These are phyloP conservation scores for Lophius piscatorius DNA, from an alignment of 2,113 vertebrate genomes.

Conservation along the genomic window DNA sequence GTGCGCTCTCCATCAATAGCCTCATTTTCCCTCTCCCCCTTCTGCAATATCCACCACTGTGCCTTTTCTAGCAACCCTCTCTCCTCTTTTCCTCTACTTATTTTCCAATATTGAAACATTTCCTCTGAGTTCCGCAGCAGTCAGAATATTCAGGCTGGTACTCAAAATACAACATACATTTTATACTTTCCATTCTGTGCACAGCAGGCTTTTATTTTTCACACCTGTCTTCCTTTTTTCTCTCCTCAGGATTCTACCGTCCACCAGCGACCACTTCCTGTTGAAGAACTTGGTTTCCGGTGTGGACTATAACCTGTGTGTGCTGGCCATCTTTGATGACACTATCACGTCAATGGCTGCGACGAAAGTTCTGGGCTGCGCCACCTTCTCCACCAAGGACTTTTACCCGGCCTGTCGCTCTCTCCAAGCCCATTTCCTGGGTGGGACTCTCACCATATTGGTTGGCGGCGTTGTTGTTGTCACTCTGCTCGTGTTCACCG, in stretches of 20 bases:
- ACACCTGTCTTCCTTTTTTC: slow-evolving; percentile 5
- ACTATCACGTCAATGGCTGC: slow-evolving; percentile 84
- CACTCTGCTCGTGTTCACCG: slow-evolving; percentile 90
- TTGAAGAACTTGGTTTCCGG: slow-evolving; percentile 88
- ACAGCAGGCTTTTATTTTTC: neutral
- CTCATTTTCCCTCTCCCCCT: slow-evolving; percentile 61
- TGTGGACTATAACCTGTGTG: slow-evolving; percentile 89
- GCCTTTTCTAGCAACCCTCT: slow-evolving; percentile 27
- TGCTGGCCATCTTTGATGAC: slow-evolving; percentile 90
- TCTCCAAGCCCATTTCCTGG: slow-evolving; percentile 90
- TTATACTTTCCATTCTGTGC: neutral
- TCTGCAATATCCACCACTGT: slow-evolving; percentile 49
- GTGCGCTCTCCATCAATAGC: slow-evolving; percentile 63
- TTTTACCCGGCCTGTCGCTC: slow-evolving; percentile 88
- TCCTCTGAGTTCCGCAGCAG: slow-evolving; percentile 15
- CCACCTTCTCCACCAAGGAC: slow-evolving; percentile 87
- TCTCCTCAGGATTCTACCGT: slow-evolving; percentile 84
- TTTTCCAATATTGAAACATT: slow-evolving; percentile 17
- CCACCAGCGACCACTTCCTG: slow-evolving; percentile 85
- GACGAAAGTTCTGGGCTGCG: slow-evolving; percentile 88
- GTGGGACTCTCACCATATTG: slow-evolving; percentile 89
- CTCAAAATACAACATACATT: slow-evolving; percentile 1
- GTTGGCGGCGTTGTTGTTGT: slow-evolving; percentile 90
- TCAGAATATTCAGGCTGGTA: slow-evolving; percentile 7
- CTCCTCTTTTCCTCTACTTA: slow-evolving; percentile 14